Conservation (phyloP, 2,888 invertebrate genomes). For the Mechanitis messenoides region DNA sequence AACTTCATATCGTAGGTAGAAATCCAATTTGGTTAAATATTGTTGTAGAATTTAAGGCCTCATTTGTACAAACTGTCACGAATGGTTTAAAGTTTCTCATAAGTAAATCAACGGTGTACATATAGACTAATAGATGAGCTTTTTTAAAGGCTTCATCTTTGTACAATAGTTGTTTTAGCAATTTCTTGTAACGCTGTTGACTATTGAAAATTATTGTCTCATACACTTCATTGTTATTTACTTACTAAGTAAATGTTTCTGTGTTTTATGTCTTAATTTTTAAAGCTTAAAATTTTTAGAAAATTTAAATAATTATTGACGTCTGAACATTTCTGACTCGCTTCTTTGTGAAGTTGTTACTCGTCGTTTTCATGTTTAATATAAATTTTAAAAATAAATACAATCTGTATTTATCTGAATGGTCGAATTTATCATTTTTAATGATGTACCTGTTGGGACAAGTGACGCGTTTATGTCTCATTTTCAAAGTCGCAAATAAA, state of each 20-base stretch:
- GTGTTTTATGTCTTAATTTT: slow-evolving; percentile 28
- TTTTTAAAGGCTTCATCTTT: slow-evolving; percentile 46
- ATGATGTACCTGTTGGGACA: slow-evolving; percentile 30
- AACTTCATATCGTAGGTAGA: slow-evolving; percentile 70
- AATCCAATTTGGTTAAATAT: slow-evolving; percentile 28
- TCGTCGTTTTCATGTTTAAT: slow-evolving; percentile 24
- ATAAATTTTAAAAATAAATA: slow-evolving; percentile 38
- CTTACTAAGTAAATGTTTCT: slow-evolving; percentile 37
- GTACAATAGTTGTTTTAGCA: slow-evolving; percentile 44
- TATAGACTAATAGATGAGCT: slow-evolving; percentile 30
- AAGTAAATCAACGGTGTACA: slow-evolving; percentile 43
- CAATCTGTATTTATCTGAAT: slow-evolving; percentile 34
- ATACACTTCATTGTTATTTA: slow-evolving; percentile 40
- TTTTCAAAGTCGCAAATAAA: slow-evolving; percentile 48
- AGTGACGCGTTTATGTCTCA: slow-evolving; percentile 33
- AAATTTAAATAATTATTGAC: slow-evolving; percentile 32
- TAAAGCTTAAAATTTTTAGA: slow-evolving; percentile 36
- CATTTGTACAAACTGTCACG: slow-evolving; percentile 31
- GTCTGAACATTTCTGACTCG: slow-evolving; percentile 14
- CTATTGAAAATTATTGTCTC: slow-evolving; percentile 34
- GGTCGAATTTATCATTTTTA: slow-evolving; percentile 53
- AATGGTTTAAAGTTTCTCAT: slow-evolving; percentile 53
- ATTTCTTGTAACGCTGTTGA: slow-evolving; percentile 46
- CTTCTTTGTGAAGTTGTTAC: slow-evolving; percentile 7
- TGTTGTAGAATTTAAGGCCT: slow-evolving; percentile 33